A percentile compares a stretch with the other conserved stretches of the same genome.
Evolutionary conservation across 2,797 vertebrate genomes (phyloP).

Genomic region (Pelodytes ibericus): DNA sequence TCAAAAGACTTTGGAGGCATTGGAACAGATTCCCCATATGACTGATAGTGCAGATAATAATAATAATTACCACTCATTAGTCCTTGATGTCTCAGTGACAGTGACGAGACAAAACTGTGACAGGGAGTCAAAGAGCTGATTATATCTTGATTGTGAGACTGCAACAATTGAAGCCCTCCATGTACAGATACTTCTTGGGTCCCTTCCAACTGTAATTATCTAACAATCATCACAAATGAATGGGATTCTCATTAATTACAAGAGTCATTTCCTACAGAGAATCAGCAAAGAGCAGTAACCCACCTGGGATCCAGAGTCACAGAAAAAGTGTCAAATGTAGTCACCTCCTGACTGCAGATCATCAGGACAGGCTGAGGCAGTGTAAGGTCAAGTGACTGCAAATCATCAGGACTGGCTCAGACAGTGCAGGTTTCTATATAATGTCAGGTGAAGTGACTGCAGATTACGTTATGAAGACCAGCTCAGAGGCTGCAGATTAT

Average conservation of each 20-base stretch:
- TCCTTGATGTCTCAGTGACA: constrained; percentile 49
- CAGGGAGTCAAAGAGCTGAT: constrained; percentile 54
- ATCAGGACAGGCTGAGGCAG: not conserved
- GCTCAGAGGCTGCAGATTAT: no score
- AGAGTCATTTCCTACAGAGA: constrained; percentile 43
- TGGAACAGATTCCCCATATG: constrained; percentile 37
- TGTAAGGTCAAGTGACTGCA: not conserved
- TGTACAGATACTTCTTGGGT: constrained; percentile 37
- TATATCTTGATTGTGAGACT: constrained; percentile 54
- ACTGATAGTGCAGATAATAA: constrained; percentile 55
- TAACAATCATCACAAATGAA: constrained; percentile 54
- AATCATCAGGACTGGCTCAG: not conserved
- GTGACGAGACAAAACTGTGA: constrained; percentile 53
- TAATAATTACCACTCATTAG: constrained; percentile 56
- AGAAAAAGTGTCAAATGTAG: not conserved
- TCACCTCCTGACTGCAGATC: constrained; percentile 10
- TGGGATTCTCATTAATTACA: constrained; percentile 54
- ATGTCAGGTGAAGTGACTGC: not conserved
- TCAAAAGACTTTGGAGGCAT: constrained; percentile 31
- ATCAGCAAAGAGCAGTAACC: constrained; percentile 19
- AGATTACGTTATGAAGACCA: not conserved
- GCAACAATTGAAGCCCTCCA: constrained; percentile 50
- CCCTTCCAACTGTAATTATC: constrained; percentile 52
- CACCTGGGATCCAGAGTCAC: constrained; percentile 34
- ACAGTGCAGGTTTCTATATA: not conserved